Percentiles rank a stretch among this genome's conserved stretches.
phyloP scores from a whole-genome alignment of 30 jellyfish, hydroid and myxozoan species.

The Aurelia aurita complex sp. Pacific region DNA sequence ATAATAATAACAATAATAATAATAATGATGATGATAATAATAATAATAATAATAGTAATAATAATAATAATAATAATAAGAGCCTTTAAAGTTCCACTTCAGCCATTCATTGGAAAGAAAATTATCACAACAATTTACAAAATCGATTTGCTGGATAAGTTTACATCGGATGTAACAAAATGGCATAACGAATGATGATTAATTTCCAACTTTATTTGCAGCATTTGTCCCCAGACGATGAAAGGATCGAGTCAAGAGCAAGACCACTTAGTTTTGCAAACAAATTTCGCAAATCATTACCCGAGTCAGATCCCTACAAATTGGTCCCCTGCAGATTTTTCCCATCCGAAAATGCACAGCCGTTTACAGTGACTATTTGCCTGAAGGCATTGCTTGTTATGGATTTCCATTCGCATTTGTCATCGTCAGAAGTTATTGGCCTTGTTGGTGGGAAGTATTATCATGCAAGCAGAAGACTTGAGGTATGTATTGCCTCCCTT shows the following conservation, averaged over 20 bases:
- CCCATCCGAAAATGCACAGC: conserved; percentile 73
- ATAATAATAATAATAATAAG: too few species aligned
- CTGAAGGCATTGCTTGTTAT: conserved; percentile 65
- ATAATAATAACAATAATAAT: too few species aligned
- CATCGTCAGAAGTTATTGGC: conserved; percentile 89
- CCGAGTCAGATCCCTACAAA: conserved; percentile 76
- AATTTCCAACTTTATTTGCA: not conserved
- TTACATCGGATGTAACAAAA: too few species aligned
- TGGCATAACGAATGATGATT: too few species aligned
- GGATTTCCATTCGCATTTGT: conserved; percentile 82
- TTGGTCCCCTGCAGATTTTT: conserved; percentile 75
- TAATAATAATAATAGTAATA: too few species aligned
- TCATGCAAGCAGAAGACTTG: conserved; percentile 56
- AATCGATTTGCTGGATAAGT: too few species aligned
- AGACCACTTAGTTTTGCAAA: conserved; percentile 46
- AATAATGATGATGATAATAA: too few species aligned
- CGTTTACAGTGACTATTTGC: conserved; percentile 79
- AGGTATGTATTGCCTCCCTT: conserved; percentile 32
- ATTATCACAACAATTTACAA: too few species aligned
- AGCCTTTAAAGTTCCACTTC: too few species aligned
- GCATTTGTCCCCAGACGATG: conserved; percentile 76
- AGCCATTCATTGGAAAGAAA: too few species aligned
- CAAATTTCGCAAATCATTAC: conserved; percentile 38
- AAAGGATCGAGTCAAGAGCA: conserved; percentile 49
- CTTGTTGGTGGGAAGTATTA: conserved; percentile 80